Conservation (phyloP, 2,797 vertebrate genomes). For the Platalea minor region DNA sequence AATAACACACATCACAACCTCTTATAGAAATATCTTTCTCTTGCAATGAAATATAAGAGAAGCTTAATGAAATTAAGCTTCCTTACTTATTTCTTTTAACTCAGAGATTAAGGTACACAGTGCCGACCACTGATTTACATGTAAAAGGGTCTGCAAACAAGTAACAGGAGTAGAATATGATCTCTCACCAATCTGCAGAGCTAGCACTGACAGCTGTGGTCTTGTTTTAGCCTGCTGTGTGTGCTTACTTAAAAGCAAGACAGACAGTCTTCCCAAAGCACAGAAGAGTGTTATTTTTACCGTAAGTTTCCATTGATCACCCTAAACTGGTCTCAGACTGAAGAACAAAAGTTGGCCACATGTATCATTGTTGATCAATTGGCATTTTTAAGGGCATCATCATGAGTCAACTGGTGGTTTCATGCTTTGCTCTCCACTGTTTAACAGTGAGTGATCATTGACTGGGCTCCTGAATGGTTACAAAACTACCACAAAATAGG, state of each 20-base stretch:
- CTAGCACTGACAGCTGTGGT: conserved; percentile 41
- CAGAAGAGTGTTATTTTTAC: neutral
- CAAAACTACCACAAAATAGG: neutral
- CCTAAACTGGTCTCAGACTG: neutral
- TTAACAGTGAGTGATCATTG: neutral
- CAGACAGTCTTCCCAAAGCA: neutral
- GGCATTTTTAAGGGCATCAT: neutral
- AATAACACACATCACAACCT: neutral
- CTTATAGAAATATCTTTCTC: neutral
- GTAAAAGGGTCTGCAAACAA: conserved; percentile 9
- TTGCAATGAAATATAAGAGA: neutral
- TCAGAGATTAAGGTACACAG: neutral
- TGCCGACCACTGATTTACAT: neutral
- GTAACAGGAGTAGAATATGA: conserved; percentile 35
- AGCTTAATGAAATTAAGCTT: neutral
- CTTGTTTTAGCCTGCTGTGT: conserved; percentile 59
- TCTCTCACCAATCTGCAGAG: neutral
- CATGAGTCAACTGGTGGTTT: neutral
- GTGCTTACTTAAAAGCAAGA: conserved; percentile 13
- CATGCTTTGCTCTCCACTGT: neutral
- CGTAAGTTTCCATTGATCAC: neutral
- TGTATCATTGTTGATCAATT: neutral
- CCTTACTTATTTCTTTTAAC: conserved; percentile 14
- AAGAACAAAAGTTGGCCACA: neutral
- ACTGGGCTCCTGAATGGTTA: neutral